Evolutionary conservation across 2,113 vertebrate genomes (phyloP).

Genomic region (Takifugu flavidus): DNA sequence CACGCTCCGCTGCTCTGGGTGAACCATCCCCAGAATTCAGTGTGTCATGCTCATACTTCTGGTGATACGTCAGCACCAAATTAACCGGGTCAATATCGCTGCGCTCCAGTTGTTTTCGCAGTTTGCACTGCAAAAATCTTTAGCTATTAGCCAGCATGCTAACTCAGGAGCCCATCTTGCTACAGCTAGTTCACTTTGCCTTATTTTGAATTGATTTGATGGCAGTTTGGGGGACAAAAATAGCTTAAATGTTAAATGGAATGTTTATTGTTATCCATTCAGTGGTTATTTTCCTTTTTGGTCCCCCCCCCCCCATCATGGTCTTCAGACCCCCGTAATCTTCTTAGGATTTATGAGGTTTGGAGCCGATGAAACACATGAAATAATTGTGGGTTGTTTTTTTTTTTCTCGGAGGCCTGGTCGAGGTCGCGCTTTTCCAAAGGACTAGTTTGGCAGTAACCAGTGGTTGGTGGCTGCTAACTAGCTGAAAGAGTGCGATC

Average conservation of each 20-base stretch:
- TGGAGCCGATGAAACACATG: slow-evolving; percentile 43
- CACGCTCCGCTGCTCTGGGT: no score
- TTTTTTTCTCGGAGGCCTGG: slow-evolving; percentile 4
- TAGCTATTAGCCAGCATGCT: not conserved
- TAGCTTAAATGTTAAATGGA: not conserved
- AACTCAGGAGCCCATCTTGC: not conserved
- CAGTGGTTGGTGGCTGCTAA: no score
- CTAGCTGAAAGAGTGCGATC: no score
- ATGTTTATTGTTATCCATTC: not conserved
- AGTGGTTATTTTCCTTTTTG: slow-evolving; percentile 39
- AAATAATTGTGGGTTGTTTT: slow-evolving; percentile 31
- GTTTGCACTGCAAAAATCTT: not conserved
- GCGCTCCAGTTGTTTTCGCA: slow-evolving; percentile 43
- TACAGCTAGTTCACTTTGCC: no score
- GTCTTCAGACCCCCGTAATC: slow-evolving; percentile 49
- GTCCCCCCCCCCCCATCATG: slow-evolving; percentile 39
- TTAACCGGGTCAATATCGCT: slow-evolving; percentile 60
- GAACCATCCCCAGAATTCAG: not conserved
- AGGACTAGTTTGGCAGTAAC: no score
- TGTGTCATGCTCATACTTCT: slow-evolving; percentile 44
- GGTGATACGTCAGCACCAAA: slow-evolving; percentile 50
- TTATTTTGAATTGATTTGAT: not conserved
- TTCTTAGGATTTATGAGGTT: slow-evolving; percentile 47
- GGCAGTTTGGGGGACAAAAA: not conserved
- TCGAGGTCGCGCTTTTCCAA: no score